A percentile compares a stretch with the other conserved stretches of the same genome.
phyloP scores from a whole-genome alignment of 2,797 vertebrate species.

The Champsocephalus esox region DNA sequence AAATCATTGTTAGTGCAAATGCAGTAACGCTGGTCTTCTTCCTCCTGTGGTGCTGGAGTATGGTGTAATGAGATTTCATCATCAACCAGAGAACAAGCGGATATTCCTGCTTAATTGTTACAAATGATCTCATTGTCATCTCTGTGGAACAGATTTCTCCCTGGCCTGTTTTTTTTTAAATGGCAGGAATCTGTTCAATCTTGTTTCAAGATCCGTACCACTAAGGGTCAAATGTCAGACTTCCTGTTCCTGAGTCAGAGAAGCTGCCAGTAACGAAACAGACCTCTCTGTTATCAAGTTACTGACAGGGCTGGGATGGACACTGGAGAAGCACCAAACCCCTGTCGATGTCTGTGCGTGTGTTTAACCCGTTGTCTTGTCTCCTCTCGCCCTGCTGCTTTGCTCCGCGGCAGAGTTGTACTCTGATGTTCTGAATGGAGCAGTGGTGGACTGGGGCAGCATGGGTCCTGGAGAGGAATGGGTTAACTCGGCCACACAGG shows the following conservation, averaged over 20 bases:
- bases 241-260: constrained; percentile 54
- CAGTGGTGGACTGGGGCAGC: constrained; percentile 84
- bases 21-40: constrained; percentile 26
- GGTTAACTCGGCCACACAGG: constrained; percentile 69
- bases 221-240: constrained; percentile 31
- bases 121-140: constrained; percentile 11
- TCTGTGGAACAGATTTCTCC: neutral
- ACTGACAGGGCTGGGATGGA: constrained; percentile 1
- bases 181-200: constrained; percentile 26
- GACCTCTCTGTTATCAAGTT: constrained; percentile 7
- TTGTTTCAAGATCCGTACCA: constrained; percentile 16
- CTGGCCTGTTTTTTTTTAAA: neutral
- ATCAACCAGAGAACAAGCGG: constrained; percentile 29
- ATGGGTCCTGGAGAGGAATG: constrained; percentile 76
- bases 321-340: neutral
- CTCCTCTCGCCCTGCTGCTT: constrained; percentile 60
- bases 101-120: constrained; percentile 18
- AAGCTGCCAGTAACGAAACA: constrained; percentile 7
- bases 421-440: constrained; percentile 83
- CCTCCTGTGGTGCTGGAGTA: constrained; percentile 29
- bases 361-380: constrained; percentile 63
- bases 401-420: constrained; percentile 81
- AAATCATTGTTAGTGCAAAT: constrained; percentile 36
- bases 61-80: constrained; percentile 54
- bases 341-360: constrained; percentile 15